These are phyloP conservation scores for Acleris cristana DNA, from an alignment of 2,888 invertebrate species.

Conservation along the genomic window DNA sequence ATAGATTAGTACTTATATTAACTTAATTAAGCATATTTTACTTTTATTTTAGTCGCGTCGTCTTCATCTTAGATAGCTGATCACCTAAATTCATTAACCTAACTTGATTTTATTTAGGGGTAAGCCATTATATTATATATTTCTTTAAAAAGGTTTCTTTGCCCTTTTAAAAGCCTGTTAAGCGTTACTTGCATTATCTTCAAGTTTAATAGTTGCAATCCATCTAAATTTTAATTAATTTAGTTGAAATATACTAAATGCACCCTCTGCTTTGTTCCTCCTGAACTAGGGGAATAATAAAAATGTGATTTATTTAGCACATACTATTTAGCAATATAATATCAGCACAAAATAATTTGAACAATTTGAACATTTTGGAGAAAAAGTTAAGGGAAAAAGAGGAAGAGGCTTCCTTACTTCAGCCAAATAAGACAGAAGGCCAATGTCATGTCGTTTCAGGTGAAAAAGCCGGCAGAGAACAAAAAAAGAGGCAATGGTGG, in stretches of 20 bases:
- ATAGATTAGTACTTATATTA: slow-evolving; percentile 2
- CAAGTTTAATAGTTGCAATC: slow-evolving; percentile 17
- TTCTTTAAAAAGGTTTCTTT: slow-evolving; percentile 13
- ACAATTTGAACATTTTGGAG: too few relatives aligned
- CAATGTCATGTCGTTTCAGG: too few relatives aligned
- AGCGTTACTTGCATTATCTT: slow-evolving; percentile 15
- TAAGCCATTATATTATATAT: slow-evolving; percentile 15
- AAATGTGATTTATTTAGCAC: neutral
- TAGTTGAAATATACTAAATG: slow-evolving; percentile 10
- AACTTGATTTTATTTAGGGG: slow-evolving; percentile 27
- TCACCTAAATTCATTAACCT: slow-evolving; percentile 24
- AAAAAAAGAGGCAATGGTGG: too few relatives aligned
- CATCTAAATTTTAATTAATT: neutral
- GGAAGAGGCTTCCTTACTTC: too few relatives aligned
- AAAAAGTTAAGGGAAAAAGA: too few relatives aligned
- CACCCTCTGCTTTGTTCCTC: slow-evolving; percentile 11
- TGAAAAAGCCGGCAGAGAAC: too few relatives aligned
- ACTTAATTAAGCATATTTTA: slow-evolving; percentile 28
- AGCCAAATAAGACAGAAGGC: too few relatives aligned
- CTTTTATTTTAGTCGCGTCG: slow-evolving; percentile 23
- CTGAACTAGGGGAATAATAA: slow-evolving; percentile 7
- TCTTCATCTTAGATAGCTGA: slow-evolving; percentile 31
- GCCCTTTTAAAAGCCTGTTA: slow-evolving; percentile 4
- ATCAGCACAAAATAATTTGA: neutral
- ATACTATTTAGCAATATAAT: neutral